Evolutionary conservation across 2,113 vertebrate species (phyloP).

Genomic region (Tyto alba): DNA sequence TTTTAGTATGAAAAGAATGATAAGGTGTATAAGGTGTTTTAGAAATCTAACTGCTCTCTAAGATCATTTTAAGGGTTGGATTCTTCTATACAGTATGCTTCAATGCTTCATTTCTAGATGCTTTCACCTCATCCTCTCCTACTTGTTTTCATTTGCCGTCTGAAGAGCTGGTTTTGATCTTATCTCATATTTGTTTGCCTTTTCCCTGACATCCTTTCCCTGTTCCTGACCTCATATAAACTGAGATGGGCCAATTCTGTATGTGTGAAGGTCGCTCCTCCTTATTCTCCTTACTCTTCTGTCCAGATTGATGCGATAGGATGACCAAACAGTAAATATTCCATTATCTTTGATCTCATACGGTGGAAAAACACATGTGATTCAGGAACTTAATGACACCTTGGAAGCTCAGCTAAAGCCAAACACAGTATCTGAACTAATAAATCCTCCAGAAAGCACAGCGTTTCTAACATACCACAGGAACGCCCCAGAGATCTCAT

Average conservation of each 20-base stretch:
- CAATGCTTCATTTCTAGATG: background rate
- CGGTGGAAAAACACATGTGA: background rate
- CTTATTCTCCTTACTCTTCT: background rate
- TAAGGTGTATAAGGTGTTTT: background rate
- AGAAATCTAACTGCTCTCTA: background rate
- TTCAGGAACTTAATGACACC: background rate
- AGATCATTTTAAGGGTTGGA: background rate
- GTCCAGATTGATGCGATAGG: background rate
- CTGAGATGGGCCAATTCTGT: background rate
- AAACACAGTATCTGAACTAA: background rate
- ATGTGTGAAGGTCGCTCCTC: background rate
- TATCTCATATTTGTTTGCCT: background rate
- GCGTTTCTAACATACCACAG: background rate
- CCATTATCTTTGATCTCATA: background rate
- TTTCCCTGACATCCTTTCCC: background rate
- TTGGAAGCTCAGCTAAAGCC: background rate
- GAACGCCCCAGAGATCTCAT: background rate
- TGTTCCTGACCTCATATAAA: background rate
- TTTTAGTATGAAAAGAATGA: background rate
- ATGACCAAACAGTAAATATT: background rate
- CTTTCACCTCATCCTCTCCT: background rate
- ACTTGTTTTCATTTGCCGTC: background rate
- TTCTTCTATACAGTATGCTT: background rate
- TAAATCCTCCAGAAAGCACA: background rate
- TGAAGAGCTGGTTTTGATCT: background rate